Evolutionary conservation across 2,888 invertebrate genomes (phyloP).

Genomic region (Amphimallon solstitiale): DNA sequence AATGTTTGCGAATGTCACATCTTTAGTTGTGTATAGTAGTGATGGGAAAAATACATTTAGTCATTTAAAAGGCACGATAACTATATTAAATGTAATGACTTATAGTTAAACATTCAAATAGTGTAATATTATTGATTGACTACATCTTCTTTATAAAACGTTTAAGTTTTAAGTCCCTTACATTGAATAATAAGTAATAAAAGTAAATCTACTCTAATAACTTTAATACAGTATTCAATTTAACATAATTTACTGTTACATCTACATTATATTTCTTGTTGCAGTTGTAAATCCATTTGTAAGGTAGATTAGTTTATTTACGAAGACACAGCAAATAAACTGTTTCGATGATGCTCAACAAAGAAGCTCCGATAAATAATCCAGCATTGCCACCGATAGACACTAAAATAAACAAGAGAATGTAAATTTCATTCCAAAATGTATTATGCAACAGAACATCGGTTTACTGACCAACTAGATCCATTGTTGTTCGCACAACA

Average conservation of each 20-base stretch:
- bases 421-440: slow-evolving; percentile 29
- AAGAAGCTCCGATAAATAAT: slow-evolving; percentile 71
- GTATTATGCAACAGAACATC: slow-evolving; percentile 9
- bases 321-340: slow-evolving; percentile 68
- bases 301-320: slow-evolving; percentile 36
- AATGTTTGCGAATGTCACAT: too few species aligned
- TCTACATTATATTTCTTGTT: background rate
- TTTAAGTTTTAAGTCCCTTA: too few species aligned
- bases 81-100: too few species aligned
- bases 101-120: too few species aligned
- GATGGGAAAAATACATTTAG: too few species aligned
- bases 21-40: too few species aligned
- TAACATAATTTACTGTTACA: background rate
- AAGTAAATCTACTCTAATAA: too few species aligned
- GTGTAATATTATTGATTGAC: too few species aligned
- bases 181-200: too few species aligned
- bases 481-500: slow-evolving; percentile 70
- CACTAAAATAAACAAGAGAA: slow-evolving; percentile 62
- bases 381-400: slow-evolving; percentile 71
- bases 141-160: too few species aligned
- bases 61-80: too few species aligned
- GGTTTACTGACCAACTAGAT: slow-evolving; percentile 68
- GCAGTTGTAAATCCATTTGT: slow-evolving; percentile 3
- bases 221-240: too few species aligned
- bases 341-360: slow-evolving; percentile 69